Evolutionary conservation across 2,797 vertebrate species (phyloP), one percentile per base, ranked within the genome.

Genomic region (Limosa lapponica): DNA sequence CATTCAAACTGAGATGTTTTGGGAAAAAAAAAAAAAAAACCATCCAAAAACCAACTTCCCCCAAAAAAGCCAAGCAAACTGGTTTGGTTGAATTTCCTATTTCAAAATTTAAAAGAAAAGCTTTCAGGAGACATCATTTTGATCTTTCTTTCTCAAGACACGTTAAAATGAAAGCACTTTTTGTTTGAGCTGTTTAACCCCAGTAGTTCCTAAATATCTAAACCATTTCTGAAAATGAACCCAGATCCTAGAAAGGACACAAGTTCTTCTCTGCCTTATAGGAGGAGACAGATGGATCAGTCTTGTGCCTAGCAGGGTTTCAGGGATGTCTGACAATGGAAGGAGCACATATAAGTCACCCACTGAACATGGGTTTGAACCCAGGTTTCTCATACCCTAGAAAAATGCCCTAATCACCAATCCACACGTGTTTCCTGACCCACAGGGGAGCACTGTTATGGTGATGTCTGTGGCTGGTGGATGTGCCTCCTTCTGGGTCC

Each of bases 11-110:
- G 18, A 64, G 10, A n/a, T 34, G 11, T 7, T 87, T 51, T 23
- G 8, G 2, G 1, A 1, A 11, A 64, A 67, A 51, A 36, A 22
- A 2, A 0, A 6, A 10, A 36, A 41, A 3, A n/a, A n/a, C n/a
- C 2, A 32, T 28, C 3, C 4, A 2, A 43, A 44, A 30, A 7
- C 3, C 17, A 19, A 19, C 2, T 0, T 10, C 9, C 18, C 2
- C 8, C 7, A 25, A 4, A 41, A 16, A 80, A 36, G 3, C 6
- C 32, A 43, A 36, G 49, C 4, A 14, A 61, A 8, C 1, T 25
- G 24, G 1, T 69, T 91, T 75, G 6, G 8, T 69, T 91, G 34
- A 69, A 62, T 82, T 55, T 84, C 12, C 16, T 58, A 48, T 66
- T 89, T 62, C 17, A 72, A 87, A 92, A 66, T 52, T 32, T 48